Evolutionary conservation across 1,140 invertebrate species (phyloP), one percentile per base, ranked within the genome.

Genomic region (Ceratina australensis): DNA sequence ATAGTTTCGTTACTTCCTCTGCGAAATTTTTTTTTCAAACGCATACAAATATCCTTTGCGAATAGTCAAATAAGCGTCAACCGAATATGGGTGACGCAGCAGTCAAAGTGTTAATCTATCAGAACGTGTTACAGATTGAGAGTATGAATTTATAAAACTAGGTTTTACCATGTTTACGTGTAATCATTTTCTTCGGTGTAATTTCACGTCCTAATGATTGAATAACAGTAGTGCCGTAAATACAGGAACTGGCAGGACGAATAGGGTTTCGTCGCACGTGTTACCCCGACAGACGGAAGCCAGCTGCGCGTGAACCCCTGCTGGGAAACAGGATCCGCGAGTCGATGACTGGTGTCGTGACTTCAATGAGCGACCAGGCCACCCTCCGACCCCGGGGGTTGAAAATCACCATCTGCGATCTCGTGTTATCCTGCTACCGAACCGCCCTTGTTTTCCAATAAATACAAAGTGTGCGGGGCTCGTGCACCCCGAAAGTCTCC

Each of bases 381-480:
- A 82, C 84, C 84, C 88, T 83, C 78, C 33, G 33, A 3, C 33
- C 52, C 72, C 68, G 80, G 85, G 90, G 90, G 89, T 85, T 89
- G 86, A 80, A 87, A 87, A 82, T 83, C 33, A 89, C 85, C 75
- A 73, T 66, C 84, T 78, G 68, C 50, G 56, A 33, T 69, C 68
- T 88, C 90, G 82, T 91, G 90, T 68, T 87, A 82, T 52, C 90
- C 90, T 91, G 89, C 77, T 91, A 91, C 87, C 86, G 78, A 90
- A 90, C 89, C 88, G 88, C 90, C 90, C 90, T 91, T 90, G 90
- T 91, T 91, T 91, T 91, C 90, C 90, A 91, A 91, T 91, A 91
- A 91, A 90, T 88, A 91, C 89, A 88, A 91, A 90, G 87, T 84
- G 76, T 84, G 47, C 68, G 64, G 33, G 33, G 10, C 33, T 42